Percentiles rank a stretch among this genome's conserved stretches.
Conservation (phyloP, 2,888 invertebrate genomes). For the Alcis repandata region DNA sequence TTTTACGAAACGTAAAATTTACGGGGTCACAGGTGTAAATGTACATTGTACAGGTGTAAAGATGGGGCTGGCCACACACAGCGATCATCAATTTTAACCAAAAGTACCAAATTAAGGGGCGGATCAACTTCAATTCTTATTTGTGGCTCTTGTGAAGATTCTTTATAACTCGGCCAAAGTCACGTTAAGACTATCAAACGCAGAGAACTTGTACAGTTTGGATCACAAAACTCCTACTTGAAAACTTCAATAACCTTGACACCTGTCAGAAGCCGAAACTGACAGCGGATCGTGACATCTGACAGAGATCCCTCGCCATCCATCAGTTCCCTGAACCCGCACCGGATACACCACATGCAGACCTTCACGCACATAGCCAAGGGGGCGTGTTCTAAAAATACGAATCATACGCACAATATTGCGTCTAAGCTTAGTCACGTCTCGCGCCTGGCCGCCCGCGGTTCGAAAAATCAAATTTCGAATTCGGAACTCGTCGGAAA, state of each 20-base stretch:
- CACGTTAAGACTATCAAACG: too few relatives aligned
- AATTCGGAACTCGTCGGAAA: slow-evolving; percentile 47
- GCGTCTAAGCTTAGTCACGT: slow-evolving; percentile 70
- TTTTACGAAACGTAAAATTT: too few relatives aligned
- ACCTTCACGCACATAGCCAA: slow-evolving; percentile 61
- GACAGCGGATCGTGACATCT: slow-evolving; percentile 41
- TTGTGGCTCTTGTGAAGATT: too few relatives aligned
- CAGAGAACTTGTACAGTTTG: too few relatives aligned
- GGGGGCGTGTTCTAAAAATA: slow-evolving; percentile 86
- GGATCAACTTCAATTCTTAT: too few relatives aligned
- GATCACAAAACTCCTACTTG: background rate
- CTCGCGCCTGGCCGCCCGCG: slow-evolving; percentile 59
- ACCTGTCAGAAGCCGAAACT: slow-evolving; percentile 40
- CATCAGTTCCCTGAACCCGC: slow-evolving; percentile 65
- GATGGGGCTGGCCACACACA: too few relatives aligned
- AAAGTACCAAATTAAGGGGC: too few relatives aligned
- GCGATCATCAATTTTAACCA: too few relatives aligned
- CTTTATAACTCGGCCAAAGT: too few relatives aligned
- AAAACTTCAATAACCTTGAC: slow-evolving; percentile 22
- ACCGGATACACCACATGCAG: slow-evolving; percentile 68
- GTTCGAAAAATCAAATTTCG: slow-evolving; percentile 51
- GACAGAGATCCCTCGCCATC: slow-evolving; percentile 39
- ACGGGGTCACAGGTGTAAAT: too few relatives aligned
- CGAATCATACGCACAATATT: slow-evolving; percentile 62
- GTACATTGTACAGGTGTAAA: too few relatives aligned